Evolutionary conservation across 2,113 vertebrate genomes (phyloP), one percentile per base, ranked within the genome.

Genomic region (Gasterosteus nipponicus): DNA sequence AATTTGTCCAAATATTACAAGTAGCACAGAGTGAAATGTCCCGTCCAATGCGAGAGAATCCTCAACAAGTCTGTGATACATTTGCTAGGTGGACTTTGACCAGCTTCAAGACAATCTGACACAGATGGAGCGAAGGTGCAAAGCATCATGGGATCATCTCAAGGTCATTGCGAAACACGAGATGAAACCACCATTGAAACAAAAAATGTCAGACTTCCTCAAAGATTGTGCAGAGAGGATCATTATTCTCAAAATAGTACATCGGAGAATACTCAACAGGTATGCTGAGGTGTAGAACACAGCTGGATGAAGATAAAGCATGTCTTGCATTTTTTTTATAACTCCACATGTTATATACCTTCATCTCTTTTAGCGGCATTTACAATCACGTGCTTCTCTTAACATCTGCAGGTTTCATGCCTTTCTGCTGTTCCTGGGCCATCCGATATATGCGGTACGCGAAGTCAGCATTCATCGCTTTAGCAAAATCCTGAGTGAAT

Each of bases 121-220:
- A 89, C 97, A 99, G 93, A 96, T 99, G 96, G 98, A 99, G 88
- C 95, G 94, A 82, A 90, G 97, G 73, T 99, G 97, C 94, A 99
- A 96, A 93, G 97, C 97, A 89, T 99, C 97, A 2, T 99, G 97
- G 98, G 98, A 99, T 94, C 96, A 99, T 90, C 95, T 99, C 68
- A 99, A 99, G 90, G 95, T 97, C 87, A 98, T 99, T 75, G 95
- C 97, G 59, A 99, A 99, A 89, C 95, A 99, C 69, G 98, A 99
- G 93, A 99, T 98, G 95, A 98, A 97, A 80, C 94, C 95, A 58
- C 94, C 92, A 46, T 86, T 99, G 82, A 99, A 99, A 82, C 97
- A 98, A 88, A 97, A 97, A 83, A 97, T 98, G 96, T 97, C 97
- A 0, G 98, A 98, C 85, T 98, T 99, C 87, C 94, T 99, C 35